Base-by-base conservation (phyloP, 1,140 invertebrate species). In the Coptotermes formosanus region DNA sequence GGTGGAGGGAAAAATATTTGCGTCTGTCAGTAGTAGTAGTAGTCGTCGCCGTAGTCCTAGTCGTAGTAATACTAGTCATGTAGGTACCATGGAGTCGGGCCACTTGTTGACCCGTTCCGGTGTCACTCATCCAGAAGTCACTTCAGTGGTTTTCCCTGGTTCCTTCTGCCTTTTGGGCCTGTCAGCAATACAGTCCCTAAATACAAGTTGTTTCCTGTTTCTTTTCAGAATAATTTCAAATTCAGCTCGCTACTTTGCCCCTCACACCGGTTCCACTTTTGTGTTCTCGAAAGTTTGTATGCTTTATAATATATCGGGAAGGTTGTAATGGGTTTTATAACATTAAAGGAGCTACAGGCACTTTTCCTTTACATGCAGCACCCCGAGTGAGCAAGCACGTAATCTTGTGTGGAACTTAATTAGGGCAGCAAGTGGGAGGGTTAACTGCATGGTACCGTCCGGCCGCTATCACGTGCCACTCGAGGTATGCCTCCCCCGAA, bases 371-470 rank as follows among this genome's bases (percentile, higher is more conserved):
- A 25, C 64, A n/a, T 30, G n/a, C 64, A 75, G n/a, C 64, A 75
- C 64, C 64, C 25, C n/a, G 64, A 30, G 9, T 30, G 64, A 75
- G 64, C 64, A 30, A 11, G 64, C 64, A 75, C n/a, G 64, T 75
- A 75, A 75, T 75, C 64, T 75, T 75, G 25, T 75, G 64, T 30
- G 64, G 64, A 30, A 75, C 64, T 75, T 75, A 75, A 75, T 75
- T 75, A 75, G 64, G n/a, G 14, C 19, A 55, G 52, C 14, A 16
- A 16, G 14, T 55, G 19, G 16, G 64, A 75, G 64, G n/a, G 64
- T 75, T 30, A 75, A 30, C 64, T 75, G 25, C 64, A 75, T 75
- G 64, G 64, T 75, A 75, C 64, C 64, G 25, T 30, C 64, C 64
- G 64, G 25, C 64, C 25, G 25, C 25, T 75, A 30, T 25, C 64